Evolutionary conservation across 2,888 invertebrate species (phyloP).

Genomic region (Synanthedon myopaeformis): DNA sequence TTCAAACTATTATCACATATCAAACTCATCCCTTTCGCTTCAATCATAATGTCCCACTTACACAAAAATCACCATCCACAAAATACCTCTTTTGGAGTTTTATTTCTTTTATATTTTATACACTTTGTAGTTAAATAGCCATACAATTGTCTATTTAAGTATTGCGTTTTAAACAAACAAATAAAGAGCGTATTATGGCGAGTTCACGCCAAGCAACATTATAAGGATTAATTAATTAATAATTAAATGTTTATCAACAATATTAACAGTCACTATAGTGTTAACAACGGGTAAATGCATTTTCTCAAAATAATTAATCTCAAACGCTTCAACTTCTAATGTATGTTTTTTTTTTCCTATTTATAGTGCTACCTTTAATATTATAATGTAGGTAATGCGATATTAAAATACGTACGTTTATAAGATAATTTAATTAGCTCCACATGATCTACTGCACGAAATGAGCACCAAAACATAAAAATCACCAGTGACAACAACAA

Average conservation of each 20-base stretch:
- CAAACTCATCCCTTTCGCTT: slow-evolving; percentile 32
- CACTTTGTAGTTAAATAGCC: no score
- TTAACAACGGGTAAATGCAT: slow-evolving; percentile 55
- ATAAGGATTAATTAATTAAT: background rate
- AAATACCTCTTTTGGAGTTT: background rate
- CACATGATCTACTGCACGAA: slow-evolving; percentile 39
- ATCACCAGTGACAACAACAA: slow-evolving; percentile 1
- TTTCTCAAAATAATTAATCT: slow-evolving; percentile 52
- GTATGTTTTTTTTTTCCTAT: slow-evolving; percentile 5
- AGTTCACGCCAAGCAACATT: background rate
- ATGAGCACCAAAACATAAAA: slow-evolving; percentile 31
- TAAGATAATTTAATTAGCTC: slow-evolving; percentile 13
- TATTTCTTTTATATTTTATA: background rate
- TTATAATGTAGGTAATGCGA: slow-evolving; percentile 1
- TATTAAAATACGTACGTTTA: slow-evolving; percentile 8
- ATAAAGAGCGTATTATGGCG: background rate
- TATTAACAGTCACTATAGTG: slow-evolving; percentile 8
- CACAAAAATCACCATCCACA: background rate
- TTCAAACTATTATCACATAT: slow-evolving; percentile 60
- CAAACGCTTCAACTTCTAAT: slow-evolving; percentile 23
- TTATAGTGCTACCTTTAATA: slow-evolving; percentile 7
- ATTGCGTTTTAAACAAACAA: background rate
- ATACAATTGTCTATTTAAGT: background rate
- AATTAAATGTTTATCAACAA: slow-evolving; percentile 1
- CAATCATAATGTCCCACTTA: slow-evolving; percentile 13